A percentile compares a stretch with the other conserved stretches of the same genome.
phyloP scores from a whole-genome alignment of 2,888 invertebrate genomes.

The Drosophila sordidula region DNA sequence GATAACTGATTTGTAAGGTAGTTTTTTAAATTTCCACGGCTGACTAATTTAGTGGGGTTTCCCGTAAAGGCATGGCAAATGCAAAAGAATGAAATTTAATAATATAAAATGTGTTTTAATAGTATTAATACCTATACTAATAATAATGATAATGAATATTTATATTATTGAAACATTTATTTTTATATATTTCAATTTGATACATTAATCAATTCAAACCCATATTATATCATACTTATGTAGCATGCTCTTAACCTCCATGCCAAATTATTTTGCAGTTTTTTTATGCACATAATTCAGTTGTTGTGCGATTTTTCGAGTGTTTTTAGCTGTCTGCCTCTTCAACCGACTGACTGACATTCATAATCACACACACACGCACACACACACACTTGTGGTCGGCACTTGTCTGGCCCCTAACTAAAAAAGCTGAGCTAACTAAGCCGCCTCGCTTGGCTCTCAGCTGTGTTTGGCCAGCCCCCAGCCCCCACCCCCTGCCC shows the following conservation, averaged over 20 bases:
- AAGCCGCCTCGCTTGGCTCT: constrained; percentile 24
- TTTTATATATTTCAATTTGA: neutral
- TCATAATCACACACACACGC: constrained; percentile 26
- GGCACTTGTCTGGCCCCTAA: constrained; percentile 51
- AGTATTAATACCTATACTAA: neutral
- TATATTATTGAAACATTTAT: neutral
- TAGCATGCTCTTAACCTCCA: constrained; percentile 47
- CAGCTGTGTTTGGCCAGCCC: neutral
- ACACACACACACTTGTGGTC: neutral
- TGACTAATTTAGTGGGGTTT: constrained; percentile 24
- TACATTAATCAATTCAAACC: constrained; percentile 1
- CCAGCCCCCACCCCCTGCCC: constrained; percentile 2
- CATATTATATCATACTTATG: constrained; percentile 14
- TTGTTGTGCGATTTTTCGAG: constrained; percentile 52
- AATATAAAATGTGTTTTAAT: neutral
- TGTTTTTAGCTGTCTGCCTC: constrained; percentile 34
- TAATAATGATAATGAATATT: neutral
- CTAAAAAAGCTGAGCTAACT: constrained; percentile 49
- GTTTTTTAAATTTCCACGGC: constrained; percentile 1
- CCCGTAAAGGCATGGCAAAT: neutral
- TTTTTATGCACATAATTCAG: constrained; percentile 49
- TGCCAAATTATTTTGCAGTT: constrained; percentile 33
- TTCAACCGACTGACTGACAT: constrained; percentile 44
- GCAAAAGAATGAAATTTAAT: neutral
- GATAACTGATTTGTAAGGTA: constrained; percentile 18